Evolutionary conservation across 2,888 invertebrate genomes (phyloP).

Genomic region (Platycheirus rosarum): DNA sequence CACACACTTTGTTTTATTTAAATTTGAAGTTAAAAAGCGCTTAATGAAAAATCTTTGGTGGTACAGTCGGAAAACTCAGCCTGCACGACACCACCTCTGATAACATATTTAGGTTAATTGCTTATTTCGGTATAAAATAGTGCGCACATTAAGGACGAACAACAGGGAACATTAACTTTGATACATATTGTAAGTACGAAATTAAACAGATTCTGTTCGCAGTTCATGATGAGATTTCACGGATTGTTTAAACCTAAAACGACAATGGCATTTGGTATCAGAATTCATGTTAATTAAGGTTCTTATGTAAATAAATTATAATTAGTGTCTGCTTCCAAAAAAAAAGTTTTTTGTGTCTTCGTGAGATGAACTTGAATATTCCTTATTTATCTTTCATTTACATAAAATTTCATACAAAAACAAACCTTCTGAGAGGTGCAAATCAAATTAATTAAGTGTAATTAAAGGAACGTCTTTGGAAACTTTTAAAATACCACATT

Average conservation of each 20-base stretch:
- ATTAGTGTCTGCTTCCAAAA: slow-evolving; percentile 1
- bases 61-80: too few species aligned
- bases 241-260: not conserved
- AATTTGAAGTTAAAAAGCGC: too few species aligned
- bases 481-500: not conserved
- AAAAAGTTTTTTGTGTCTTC: not conserved
- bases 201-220: not conserved
- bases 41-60: too few species aligned
- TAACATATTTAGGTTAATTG: too few species aligned
- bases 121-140: too few species aligned
- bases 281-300: slow-evolving; percentile 14
- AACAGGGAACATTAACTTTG: slow-evolving; percentile 24
- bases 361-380: not conserved
- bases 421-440: too few species aligned
- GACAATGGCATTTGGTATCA: not conserved
- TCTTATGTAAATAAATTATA: slow-evolving; percentile 31
- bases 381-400: not conserved
- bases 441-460: too few species aligned
- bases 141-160: slow-evolving; percentile 8
- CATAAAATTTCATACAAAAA: not conserved
- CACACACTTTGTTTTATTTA: too few species aligned
- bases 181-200: slow-evolving; percentile 4
- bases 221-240: slow-evolving; percentile 30
- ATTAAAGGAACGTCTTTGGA: not conserved
- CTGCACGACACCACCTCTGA: too few species aligned